Conservation (phyloP, 92 coral and sea anemone species). For the Bergia sp. region DNA sequence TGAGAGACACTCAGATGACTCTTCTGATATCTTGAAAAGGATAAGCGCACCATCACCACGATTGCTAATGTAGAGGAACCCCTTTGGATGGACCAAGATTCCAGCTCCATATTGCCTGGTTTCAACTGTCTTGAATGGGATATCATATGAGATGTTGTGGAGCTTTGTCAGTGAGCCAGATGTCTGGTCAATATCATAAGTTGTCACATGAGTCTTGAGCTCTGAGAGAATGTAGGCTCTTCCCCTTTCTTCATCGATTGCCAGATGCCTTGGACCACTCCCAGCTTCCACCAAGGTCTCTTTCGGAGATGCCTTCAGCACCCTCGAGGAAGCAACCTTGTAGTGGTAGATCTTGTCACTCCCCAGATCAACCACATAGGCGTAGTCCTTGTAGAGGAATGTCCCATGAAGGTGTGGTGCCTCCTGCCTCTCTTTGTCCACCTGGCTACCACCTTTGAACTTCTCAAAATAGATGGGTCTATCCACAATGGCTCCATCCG, state of each 20-base stretch:
- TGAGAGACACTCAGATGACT: background rate
- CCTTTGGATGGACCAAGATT: slow-evolving; percentile 15
- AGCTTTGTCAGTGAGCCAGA: slow-evolving; percentile 1
- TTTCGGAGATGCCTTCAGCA: background rate
- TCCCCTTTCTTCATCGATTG: slow-evolving; percentile 20
- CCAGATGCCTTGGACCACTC: slow-evolving; percentile 40
- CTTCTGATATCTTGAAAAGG: slow-evolving; percentile 8
- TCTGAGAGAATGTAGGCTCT: slow-evolving; percentile 33
- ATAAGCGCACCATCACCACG: slow-evolving; percentile 33
- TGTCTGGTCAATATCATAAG: slow-evolving; percentile 16
- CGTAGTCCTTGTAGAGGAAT: slow-evolving; percentile 12
- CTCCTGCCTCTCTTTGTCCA: slow-evolving; percentile 26
- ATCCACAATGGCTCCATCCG: slow-evolving; percentile 18
- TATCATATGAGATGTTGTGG: slow-evolving; percentile 19
- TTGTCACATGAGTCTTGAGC: slow-evolving; percentile 29
- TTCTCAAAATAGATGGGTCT: slow-evolving; percentile 17
- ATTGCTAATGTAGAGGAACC: slow-evolving; percentile 15
- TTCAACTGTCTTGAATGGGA: background rate
- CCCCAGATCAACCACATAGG: slow-evolving; percentile 33
- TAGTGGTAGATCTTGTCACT: slow-evolving; percentile 36
- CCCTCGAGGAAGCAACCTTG: background rate
- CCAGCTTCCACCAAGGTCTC: slow-evolving; percentile 21
- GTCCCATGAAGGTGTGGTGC: slow-evolving; percentile 37
- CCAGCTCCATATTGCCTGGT: slow-evolving; percentile 28
- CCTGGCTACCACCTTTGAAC: slow-evolving; percentile 35